These are phyloP conservation scores for Lepeophtheirus nordmannii DNA, from an alignment of 2,888 invertebrate genomes.

Conservation along the genomic window DNA sequence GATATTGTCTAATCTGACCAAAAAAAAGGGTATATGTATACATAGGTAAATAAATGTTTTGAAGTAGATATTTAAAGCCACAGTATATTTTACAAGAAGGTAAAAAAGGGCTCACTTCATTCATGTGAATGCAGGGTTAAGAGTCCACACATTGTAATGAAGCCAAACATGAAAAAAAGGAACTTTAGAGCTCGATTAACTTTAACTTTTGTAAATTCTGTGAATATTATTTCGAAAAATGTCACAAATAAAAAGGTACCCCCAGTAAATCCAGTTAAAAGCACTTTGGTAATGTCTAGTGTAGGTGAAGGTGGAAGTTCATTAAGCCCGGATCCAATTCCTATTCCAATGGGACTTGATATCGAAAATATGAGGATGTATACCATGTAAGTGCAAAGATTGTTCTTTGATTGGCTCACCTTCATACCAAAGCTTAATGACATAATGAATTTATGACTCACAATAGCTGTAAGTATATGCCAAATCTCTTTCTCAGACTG, in stretches of 20 bases:
- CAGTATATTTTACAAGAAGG: too few species aligned
- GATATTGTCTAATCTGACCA: too few species aligned
- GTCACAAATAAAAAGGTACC: slow-evolving; percentile 46
- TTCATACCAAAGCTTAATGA: slow-evolving; percentile 44
- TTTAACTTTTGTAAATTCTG: slow-evolving; percentile 38
- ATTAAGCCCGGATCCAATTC: slow-evolving; percentile 37
- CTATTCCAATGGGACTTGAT: slow-evolving; percentile 40
- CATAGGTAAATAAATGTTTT: too few species aligned
- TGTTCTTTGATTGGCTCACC: slow-evolving; percentile 37
- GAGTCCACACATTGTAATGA: slow-evolving; percentile 32
- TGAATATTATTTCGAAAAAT: slow-evolving; percentile 43
- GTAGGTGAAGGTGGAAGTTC: slow-evolving; percentile 28
- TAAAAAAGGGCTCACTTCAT: too few species aligned
- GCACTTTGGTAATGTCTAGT: slow-evolving; percentile 32
- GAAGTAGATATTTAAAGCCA: too few species aligned
- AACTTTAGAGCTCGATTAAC: slow-evolving; percentile 34
- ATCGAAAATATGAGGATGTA: slow-evolving; percentile 35
- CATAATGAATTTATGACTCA: slow-evolving; percentile 43
- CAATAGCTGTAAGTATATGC: slow-evolving; percentile 40
- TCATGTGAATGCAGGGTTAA: slow-evolving; percentile 24
- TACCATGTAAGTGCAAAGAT: slow-evolving; percentile 32
- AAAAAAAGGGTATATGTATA: too few species aligned
- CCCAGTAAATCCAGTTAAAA: slow-evolving; percentile 42
- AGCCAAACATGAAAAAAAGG: slow-evolving; percentile 32
- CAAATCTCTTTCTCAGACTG: slow-evolving; percentile 31